A percentile compares a stretch with the other conserved stretches of the same genome.
Conservation (phyloP, 2,113 vertebrate genomes). For the Mellivora capensis region DNA sequence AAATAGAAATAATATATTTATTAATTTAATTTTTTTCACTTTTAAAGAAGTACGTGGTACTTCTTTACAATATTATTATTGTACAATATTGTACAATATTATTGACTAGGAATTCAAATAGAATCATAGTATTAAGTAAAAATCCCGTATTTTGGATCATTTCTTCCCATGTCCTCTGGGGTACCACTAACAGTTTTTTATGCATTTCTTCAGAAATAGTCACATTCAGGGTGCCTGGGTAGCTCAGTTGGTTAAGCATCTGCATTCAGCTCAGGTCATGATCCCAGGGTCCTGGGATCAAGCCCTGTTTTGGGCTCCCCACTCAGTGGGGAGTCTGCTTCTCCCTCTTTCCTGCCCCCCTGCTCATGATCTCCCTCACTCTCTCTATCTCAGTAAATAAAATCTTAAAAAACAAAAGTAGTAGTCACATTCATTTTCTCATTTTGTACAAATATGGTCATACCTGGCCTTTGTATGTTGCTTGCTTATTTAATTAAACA, state of each 20-base stretch:
- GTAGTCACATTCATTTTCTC: neutral
- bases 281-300: neutral
- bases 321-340: neutral
- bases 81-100: too few relatives aligned
- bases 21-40: neutral
- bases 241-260: neutral
- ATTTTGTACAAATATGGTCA: neutral
- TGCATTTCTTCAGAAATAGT: neutral
- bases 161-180: neutral
- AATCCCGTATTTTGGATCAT: neutral
- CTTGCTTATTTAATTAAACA: neutral
- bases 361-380: neutral
- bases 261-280: neutral
- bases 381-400: neutral
- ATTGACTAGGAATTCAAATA: neutral
- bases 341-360: neutral
- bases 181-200: neutral
- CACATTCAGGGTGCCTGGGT: neutral
- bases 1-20: neutral
- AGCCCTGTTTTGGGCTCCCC: neutral
- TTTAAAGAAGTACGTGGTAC: neutral
- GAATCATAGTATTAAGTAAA: conserved; percentile 15
- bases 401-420: neutral
- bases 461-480: neutral
- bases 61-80: too few relatives aligned